A percentile compares a stretch with the other conserved stretches of the same genome.
These are phyloP conservation scores for Florisuga fusca DNA, from an alignment of 2,797 vertebrate genomes.

Conservation along the genomic window DNA sequence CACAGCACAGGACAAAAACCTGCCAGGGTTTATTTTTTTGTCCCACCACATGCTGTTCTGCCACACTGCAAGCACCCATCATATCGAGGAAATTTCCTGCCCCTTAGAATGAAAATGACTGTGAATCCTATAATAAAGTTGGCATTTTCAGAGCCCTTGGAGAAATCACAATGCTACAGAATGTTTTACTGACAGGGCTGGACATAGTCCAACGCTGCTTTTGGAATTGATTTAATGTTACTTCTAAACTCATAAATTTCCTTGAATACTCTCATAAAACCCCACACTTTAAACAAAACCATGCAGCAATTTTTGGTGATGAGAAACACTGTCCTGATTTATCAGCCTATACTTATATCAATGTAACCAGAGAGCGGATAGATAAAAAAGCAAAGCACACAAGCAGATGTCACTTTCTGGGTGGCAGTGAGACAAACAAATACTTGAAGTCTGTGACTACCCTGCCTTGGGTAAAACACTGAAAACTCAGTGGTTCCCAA, in stretches of 20 bases:
- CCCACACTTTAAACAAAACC: background rate
- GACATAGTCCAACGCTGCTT: background rate
- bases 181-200: background rate
- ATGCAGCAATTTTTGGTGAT: background rate
- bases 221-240: conserved; percentile 38
- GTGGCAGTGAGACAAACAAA: background rate
- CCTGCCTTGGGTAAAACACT: background rate
- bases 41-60: background rate
- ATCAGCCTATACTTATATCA: background rate
- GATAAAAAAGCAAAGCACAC: conserved; percentile 21
- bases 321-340: conserved; percentile 26
- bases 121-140: background rate
- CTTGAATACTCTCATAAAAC: background rate
- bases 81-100: background rate
- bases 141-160: background rate
- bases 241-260: conserved; percentile 41
- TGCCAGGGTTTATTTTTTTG: background rate
- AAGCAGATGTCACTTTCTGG: background rate
- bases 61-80: background rate
- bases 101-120: background rate
- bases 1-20: background rate
- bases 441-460: background rate
- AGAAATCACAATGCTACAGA: background rate
- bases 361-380: background rate
- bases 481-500: background rate